Evolutionary conservation across 2,113 vertebrate genomes (phyloP).

Genomic region (Anhinga rufa): DNA sequence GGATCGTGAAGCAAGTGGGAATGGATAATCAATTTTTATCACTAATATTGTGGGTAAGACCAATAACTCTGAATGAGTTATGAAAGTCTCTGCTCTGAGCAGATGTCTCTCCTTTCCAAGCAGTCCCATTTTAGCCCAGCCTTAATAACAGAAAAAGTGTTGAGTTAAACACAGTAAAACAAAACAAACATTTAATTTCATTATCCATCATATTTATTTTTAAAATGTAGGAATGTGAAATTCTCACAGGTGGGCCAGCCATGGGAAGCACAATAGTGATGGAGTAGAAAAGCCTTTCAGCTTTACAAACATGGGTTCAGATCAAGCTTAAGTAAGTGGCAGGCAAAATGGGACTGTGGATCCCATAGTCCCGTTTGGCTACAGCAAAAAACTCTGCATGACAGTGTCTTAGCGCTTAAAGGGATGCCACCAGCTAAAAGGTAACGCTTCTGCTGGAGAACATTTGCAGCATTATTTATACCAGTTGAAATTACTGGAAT

Average conservation of each 20-base stretch:
- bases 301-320: constrained; percentile 34
- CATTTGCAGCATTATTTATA: not conserved
- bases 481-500: not conserved
- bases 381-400: constrained; percentile 16
- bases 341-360: constrained; percentile 49
- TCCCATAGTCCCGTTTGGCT: constrained; percentile 37
- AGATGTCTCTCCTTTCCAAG: not conserved
- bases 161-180: not conserved
- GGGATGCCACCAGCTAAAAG: not conserved
- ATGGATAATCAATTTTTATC: constrained; percentile 81
- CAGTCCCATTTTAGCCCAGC: not conserved
- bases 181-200: not conserved
- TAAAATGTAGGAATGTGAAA: not conserved
- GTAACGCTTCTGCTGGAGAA: not conserved
- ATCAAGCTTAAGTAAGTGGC: constrained; percentile 54
- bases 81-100: constrained; percentile 47
- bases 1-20: constrained; percentile 72
- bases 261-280: not conserved
- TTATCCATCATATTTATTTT: not conserved
- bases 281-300: not conserved
- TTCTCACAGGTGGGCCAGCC: not conserved
- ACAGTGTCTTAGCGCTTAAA: not conserved
- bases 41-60: constrained; percentile 69
- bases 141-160: not conserved
- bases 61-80: constrained; percentile 67